These are phyloP conservation scores for Thomomys bottae DNA, from an alignment of 2,113 vertebrate species.

Conservation along the genomic window DNA sequence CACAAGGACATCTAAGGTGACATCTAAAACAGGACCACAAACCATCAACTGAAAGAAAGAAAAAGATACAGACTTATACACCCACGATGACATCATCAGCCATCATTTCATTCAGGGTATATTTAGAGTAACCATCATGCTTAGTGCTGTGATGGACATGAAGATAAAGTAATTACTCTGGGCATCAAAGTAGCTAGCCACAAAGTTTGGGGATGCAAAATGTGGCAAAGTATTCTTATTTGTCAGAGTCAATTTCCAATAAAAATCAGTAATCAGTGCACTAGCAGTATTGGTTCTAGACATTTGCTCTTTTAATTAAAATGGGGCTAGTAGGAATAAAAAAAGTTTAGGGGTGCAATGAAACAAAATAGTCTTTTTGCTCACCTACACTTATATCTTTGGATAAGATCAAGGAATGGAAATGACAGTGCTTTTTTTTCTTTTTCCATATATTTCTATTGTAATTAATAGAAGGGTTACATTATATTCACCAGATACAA, in stretches of 20 bases:
- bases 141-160: background rate
- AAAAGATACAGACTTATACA: background rate
- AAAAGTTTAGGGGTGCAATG: background rate
- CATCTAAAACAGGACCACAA: background rate
- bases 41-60: conserved; percentile 1
- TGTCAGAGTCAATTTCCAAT: too few species aligned
- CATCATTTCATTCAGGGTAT: background rate
- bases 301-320: too few species aligned
- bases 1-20: background rate
- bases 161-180: background rate
- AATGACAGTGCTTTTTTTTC: background rate
- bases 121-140: background rate
- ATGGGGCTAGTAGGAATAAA: too few species aligned
- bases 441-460: too few species aligned
- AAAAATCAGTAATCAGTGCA: too few species aligned
- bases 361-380: background rate
- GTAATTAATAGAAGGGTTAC: too few species aligned
- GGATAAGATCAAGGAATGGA: background rate
- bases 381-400: background rate
- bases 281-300: too few species aligned
- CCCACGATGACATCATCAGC: background rate
- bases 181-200: background rate
- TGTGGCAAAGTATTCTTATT: too few species aligned
- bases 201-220: background rate
- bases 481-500: too few species aligned